Percentiles rank a stretch among this genome's conserved stretches.
phyloP scores from a whole-genome alignment of 53 echinoderm and acorn worm species.

The Antedon mediterranea region DNA sequence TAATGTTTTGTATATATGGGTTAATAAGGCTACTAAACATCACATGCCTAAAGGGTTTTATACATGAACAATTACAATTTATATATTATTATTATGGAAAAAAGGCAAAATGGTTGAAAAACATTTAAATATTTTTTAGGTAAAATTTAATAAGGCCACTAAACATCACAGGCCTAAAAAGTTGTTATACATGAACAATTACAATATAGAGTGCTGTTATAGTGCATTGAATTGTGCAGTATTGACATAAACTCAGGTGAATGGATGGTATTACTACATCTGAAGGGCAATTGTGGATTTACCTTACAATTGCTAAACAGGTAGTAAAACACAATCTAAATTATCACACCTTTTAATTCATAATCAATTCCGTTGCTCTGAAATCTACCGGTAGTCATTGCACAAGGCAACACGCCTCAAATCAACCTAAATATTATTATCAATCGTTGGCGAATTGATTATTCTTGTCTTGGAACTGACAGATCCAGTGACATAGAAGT shows the following conservation, averaged over 20 bases:
- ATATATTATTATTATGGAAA: no score
- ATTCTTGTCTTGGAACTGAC: not conserved
- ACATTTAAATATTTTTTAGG: no score
- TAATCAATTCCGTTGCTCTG: not conserved
- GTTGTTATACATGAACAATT: no score
- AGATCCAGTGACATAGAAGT: not conserved
- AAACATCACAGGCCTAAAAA: no score
- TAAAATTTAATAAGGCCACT: no score
- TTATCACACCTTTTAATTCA: not conserved
- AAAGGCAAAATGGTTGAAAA: no score
- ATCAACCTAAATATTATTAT: not conserved
- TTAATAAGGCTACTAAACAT: no score
- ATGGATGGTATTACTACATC: not conserved
- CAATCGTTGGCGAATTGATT: not conserved
- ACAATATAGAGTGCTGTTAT: no score
- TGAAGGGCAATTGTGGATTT: not conserved
- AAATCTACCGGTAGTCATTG: not conserved
- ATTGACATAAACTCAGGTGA: not conserved
- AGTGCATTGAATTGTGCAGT: not conserved
- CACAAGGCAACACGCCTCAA: not conserved
- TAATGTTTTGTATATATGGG: no score
- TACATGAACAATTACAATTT: no score
- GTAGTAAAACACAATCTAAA: not conserved
- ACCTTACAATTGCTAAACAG: not conserved
- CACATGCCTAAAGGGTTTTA: no score